Base-by-base conservation (phyloP, 2,888 invertebrate species). In the Sminthurinus aureus region DNA sequence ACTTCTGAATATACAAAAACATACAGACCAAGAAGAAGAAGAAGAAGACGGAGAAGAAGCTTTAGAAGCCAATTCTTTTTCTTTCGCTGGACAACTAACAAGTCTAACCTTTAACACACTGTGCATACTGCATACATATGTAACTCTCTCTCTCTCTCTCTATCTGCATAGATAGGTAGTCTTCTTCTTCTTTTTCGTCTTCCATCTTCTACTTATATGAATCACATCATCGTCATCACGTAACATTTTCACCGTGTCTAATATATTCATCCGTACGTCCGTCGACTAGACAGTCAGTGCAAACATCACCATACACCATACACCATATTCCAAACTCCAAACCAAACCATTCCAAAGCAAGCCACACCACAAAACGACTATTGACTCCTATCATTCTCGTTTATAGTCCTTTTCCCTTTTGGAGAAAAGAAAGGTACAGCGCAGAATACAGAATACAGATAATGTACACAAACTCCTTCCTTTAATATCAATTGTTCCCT, bases 61-160 rank as follows among this genome's bases (percentile, higher is more conserved):
- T n/a, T n/a, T n/a, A 38, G 38, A 58, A 58, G 58, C 13, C 58
- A 18, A 15, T 58, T 58, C 58, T 58, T 18, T 58, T 18, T 58
- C 71, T 71, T 24, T 24, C 71, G 24, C 71, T 71, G 71, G 71
- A 71, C 71, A 71, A 71, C 71, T 71, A 71, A 22, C 71, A 71
- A 71, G 71, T 24, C 22, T 24, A 71, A 71, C 71, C 58, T 58
- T 58, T 58, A 58, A 58, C 58, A 58, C 58, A 58, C 38, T 52
- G 52, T 52, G 13, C 52, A 52, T 52, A 52, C 13, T n/a, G 52
- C 58, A 58, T 18, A 58, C 58, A 58, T 18, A 38, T 38, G 6
- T 38, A 38, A 4, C 6, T 6, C 38, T 38, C 38, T 38, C 1
- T 38, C 1, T 38, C 58, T 58, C 58, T 64, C 3, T 18, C 0